Conservation (phyloP, 2,888 invertebrate genomes). For the Drosophila testacea region DNA sequence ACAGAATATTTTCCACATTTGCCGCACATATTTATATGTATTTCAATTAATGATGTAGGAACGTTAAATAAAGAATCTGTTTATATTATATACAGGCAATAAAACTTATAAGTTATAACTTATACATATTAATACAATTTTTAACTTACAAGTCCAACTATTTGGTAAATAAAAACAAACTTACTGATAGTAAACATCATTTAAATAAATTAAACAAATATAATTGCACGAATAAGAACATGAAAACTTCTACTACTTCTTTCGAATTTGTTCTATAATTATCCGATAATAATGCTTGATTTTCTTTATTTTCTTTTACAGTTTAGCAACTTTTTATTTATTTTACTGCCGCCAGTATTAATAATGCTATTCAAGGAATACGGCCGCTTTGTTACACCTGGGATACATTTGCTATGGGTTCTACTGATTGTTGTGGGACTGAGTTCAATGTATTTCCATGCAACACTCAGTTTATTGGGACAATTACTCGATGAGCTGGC, state of each 20-base stretch:
- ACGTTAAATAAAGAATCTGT: too few relatives aligned
- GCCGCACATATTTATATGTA: too few relatives aligned
- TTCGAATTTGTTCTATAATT: background rate
- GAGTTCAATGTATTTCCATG: slow-evolving; percentile 94
- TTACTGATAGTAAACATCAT: too few relatives aligned
- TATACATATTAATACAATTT: too few relatives aligned
- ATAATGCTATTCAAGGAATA: slow-evolving; percentile 92
- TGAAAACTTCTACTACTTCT: too few relatives aligned
- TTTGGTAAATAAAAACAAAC: too few relatives aligned
- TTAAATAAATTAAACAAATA: too few relatives aligned
- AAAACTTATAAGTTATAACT: too few relatives aligned
- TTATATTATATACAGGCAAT: too few relatives aligned
- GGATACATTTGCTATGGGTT: slow-evolving; percentile 93
- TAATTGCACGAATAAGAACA: too few relatives aligned
- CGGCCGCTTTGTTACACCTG: slow-evolving; percentile 90
- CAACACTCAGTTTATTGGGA: slow-evolving; percentile 92
- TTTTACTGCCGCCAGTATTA: slow-evolving; percentile 91
- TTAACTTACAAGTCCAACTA: too few relatives aligned
- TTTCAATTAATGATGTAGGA: too few relatives aligned
- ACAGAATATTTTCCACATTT: background rate
- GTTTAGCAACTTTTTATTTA: slow-evolving; percentile 92
- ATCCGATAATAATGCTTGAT: background rate
- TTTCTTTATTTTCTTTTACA: slow-evolving; percentile 80
- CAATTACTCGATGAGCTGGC: slow-evolving; percentile 93
- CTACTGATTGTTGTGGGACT: slow-evolving; percentile 91